Evolutionary conservation across 2,797 vertebrate species (phyloP).

Genomic region (Babyrousa celebensis): DNA sequence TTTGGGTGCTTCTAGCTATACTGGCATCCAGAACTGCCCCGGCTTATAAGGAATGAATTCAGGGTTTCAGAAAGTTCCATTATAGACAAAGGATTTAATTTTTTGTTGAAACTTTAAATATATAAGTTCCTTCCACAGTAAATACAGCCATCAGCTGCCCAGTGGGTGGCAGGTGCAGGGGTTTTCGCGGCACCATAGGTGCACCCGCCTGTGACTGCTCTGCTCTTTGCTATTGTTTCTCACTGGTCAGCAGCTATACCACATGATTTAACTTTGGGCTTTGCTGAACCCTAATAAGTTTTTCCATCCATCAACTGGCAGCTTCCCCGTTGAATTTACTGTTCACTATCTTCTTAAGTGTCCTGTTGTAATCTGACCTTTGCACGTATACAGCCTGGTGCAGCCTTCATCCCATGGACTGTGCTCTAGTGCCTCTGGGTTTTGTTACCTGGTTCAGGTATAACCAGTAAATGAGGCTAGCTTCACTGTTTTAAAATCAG

Average conservation of each 20-base stretch:
- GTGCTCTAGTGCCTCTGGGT: neutral
- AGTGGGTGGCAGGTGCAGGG: neutral
- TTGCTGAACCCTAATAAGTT: neutral
- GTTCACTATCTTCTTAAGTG: neutral
- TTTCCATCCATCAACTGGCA: neutral
- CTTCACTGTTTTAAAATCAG: neutral
- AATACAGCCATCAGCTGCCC: neutral
- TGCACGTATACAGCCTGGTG: neutral
- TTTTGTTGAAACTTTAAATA: neutral
- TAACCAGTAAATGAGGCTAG: neutral
- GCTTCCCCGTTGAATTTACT: neutral
- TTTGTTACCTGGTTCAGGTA: neutral
- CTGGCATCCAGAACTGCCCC: neutral
- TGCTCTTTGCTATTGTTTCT: neutral
- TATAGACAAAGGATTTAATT: neutral
- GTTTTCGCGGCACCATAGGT: neutral
- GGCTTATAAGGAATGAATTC: neutral
- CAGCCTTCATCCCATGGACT: neutral
- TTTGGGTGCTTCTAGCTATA: neutral
- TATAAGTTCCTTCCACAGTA: neutral
- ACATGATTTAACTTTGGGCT: neutral
- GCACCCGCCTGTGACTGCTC: neutral
- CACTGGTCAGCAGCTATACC: neutral
- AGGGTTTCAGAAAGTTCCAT: neutral
- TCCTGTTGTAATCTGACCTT: neutral